Evolutionary conservation across 2,113 vertebrate genomes (phyloP), one percentile per base, ranked within the genome.

Genomic region (Psilopogon haemacephalus): DNA sequence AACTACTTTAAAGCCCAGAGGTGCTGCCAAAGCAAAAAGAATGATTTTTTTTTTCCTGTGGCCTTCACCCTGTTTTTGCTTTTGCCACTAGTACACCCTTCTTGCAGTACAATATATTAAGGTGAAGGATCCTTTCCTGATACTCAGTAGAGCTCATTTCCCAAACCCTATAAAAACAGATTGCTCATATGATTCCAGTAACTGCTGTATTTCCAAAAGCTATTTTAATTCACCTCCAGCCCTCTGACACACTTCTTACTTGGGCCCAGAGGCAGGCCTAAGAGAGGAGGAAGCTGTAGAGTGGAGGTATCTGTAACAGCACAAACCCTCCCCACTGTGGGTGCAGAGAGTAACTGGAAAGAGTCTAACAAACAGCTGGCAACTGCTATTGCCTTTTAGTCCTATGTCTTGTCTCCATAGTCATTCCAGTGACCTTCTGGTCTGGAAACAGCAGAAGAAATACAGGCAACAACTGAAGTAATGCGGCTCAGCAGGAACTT

Each of bases 401-500:
- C 16, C 26, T 65, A 5, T 3, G 3, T 23, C 15, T 1, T 71
- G 40, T 50, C 28, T 96, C 67, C 75, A 55, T 9, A 33, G 38
- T 40, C 11, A 8, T 13, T 14, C 55, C 17, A 94, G 63, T 75
- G 75, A 89, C 73, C 30, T 84, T 54, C 71, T 84, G 35, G 20
- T 73, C 46, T 16, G 8, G 42, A 89, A 80, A 65, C 1, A 13
- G 59, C 58, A 44, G 60, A 88, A 95, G 76, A 95, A 92, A 95
- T 85, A 95, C 50, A 84, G 48, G 50, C 88, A 95, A 73, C 65
- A 64, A 30, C 26, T 78, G 46, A 56, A 2, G 4, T 50, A 77
- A 52, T 87, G 95, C 3, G 50, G 35, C 44, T 21, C 23, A 64
- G 27, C n/a, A 86, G 55, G 88, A 85, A 94, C 97, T 97, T 97